Base-by-base conservation (phyloP, 1,140 invertebrate species). In the Scaptomyza montana region DNA sequence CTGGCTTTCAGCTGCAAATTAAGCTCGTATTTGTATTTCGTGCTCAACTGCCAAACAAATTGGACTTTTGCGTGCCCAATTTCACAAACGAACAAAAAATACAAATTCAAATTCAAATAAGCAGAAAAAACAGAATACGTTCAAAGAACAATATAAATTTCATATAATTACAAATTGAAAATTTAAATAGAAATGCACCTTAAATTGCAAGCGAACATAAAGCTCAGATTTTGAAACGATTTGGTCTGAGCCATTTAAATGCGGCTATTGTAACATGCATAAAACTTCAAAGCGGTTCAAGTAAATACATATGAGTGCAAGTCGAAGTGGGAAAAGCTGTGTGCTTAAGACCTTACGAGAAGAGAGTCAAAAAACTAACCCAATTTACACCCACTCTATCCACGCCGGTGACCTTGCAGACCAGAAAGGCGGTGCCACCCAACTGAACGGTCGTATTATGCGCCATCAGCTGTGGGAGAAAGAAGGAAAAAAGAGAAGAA, bases 401-500 rank as follows among this genome's bases (percentile, higher is more conserved):
- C 86, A 92, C 91, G 74, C 91, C 91, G 68, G 91, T 75, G 63
- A 96, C 95, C 92, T 95, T 94, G 92, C 97, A 97, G 92, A 97
- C 95, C n/a, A 97, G 93, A 91, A 96, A 97, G 21, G 96, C 96
- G 1, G 96, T 96, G 55, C 95, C 96, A 13, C 96, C 96, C 16
- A 97, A 92, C 85, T 97, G 96, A 8, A 96, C 96, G 3, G 96
- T 97, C 54, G 97, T 94, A 89, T 97, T 97, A 68, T 94, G 94
- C 68, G 95, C 94, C 66, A 95, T 96, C 82, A 95, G 95, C 93
- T 96, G 95, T 72, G 64, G 25, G 46, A 46, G 60, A 62, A 46
- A 39, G 30, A 28, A 53, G 10, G n/a, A 16, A 7, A 19, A 12
- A n/a, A 65, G 50, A 75, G 46, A 78, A 54, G 51, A 66, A 66